Evolutionary conservation across 2,797 vertebrate genomes (phyloP), one percentile per base, ranked within the genome.

Genomic region (Thunnus albacares): DNA sequence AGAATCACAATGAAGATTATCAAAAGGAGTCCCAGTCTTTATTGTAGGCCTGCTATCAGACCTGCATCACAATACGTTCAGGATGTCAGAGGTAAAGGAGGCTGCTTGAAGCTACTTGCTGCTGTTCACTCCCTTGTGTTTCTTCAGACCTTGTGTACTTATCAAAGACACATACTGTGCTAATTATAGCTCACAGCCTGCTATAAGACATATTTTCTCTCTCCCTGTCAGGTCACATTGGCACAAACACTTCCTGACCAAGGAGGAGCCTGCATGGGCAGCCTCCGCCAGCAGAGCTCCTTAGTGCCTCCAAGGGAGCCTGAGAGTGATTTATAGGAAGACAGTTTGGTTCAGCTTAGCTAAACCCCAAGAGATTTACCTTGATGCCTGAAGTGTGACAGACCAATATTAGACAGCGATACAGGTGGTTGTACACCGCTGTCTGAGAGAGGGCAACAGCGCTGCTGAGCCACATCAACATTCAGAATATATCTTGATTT

Each of bases 111-210:
- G 9, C 45, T 69, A 62, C 66, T 17, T 9, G 8, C 6, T 81
- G 70, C 57, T 71, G 60, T 55, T 85, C 60, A 12, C 81, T 52
- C 64, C 52, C 57, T 62, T 70, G 75, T 72, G 53, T 76, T 83
- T 87, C 74, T 60, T 63, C 43, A 79, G 84, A 92, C 90, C 88
- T 90, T 91, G 85, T 82, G 74, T 55, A 38, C 74, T 68, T 77
- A 67, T 81, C 72, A 88, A 80, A 86, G 87, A 89, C 86, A 81
- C 80, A 89, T 51, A 64, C 77, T 67, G 85, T 26, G 84, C 87
- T 93, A 92, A 92, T 89, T 91, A 91, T 90, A 91, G 88, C 79
- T 64, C 81, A 63, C 53, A 65, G 71, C 43, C 73, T 79, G 47
- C 81, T 80, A 82, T 81, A 90, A 89, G 63, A 86, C 79, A 75